Conservation (phyloP, 2,888 invertebrate species). For the Idaea aversata region DNA sequence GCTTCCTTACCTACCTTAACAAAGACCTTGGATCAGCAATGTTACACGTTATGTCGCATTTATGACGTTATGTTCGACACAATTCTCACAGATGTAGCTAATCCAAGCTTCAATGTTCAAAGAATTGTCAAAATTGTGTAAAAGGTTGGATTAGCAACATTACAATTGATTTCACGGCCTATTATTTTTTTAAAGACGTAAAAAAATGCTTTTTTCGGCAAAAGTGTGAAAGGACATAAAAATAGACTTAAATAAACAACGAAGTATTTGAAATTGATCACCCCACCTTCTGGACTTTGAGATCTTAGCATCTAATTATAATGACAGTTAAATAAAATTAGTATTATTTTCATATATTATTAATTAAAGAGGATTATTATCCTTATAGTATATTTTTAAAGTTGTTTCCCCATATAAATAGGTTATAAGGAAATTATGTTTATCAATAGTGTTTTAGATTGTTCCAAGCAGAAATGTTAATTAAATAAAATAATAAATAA, state of each 20-base stretch:
- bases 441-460: neutral
- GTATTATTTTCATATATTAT: slow-evolving; percentile 43
- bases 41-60: too few relatives aligned
- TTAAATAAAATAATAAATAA: slow-evolving; percentile 9
- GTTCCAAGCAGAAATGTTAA: slow-evolving; percentile 1
- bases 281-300: neutral
- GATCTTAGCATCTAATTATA: slow-evolving; percentile 8
- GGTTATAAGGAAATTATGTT: neutral
- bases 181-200: too few relatives aligned
- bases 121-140: too few relatives aligned
- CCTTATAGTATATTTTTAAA: slow-evolving; percentile 10
- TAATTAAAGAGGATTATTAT: slow-evolving; percentile 26
- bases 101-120: too few relatives aligned
- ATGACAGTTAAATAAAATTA: slow-evolving; percentile 32
- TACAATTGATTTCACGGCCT: too few relatives aligned
- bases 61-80: too few relatives aligned
- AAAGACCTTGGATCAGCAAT: too few relatives aligned
- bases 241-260: slow-evolving; percentile 9
- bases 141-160: too few relatives aligned
- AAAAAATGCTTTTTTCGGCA: too few relatives aligned
- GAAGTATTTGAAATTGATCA: slow-evolving; percentile 6
- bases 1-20: too few relatives aligned
- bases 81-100: too few relatives aligned
- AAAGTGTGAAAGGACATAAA: slow-evolving; percentile 3
- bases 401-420: slow-evolving; percentile 1